Percentiles rank a stretch among this genome's conserved stretches.
Evolutionary conservation across 2,888 invertebrate genomes (phyloP).

Genomic region (Fragum fragum): DNA sequence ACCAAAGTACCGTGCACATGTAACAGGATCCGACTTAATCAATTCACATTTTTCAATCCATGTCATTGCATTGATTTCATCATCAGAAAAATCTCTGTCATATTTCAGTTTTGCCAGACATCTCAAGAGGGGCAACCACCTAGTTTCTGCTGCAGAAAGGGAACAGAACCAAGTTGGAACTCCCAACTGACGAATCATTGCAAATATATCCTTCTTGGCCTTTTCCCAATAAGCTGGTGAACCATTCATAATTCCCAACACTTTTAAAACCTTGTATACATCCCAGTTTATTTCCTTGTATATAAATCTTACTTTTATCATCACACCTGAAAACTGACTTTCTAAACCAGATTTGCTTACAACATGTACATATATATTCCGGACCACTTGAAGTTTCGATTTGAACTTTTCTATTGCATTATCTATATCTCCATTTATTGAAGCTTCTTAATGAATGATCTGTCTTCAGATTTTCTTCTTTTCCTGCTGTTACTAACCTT

Average conservation of each 20-base stretch:
- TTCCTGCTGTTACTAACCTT: too few species aligned
- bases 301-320: neutral
- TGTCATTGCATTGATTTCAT: constrained; percentile 35
- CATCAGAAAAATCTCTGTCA: neutral
- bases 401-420: too few species aligned
- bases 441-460: too few species aligned
- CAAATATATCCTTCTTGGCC: constrained; percentile 45
- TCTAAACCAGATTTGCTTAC: constrained; percentile 35
- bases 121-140: constrained; percentile 43
- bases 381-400: too few species aligned
- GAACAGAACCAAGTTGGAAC: constrained; percentile 36
- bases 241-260: constrained; percentile 45
- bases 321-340: constrained; percentile 15
- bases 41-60: constrained; percentile 61
- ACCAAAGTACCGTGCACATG: constrained; percentile 66
- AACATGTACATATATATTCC: constrained; percentile 28
- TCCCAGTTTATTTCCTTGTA: neutral
- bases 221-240: constrained; percentile 60
- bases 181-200: constrained; percentile 53
- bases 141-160: constrained; percentile 51
- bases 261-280: neutral
- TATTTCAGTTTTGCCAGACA: constrained; percentile 43
- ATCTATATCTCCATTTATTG: too few species aligned
- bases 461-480: too few species aligned
- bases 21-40: constrained; percentile 66